Evolutionary conservation across 2,113 vertebrate genomes (phyloP).

Genomic region (Sylvilagus bachmani): DNA sequence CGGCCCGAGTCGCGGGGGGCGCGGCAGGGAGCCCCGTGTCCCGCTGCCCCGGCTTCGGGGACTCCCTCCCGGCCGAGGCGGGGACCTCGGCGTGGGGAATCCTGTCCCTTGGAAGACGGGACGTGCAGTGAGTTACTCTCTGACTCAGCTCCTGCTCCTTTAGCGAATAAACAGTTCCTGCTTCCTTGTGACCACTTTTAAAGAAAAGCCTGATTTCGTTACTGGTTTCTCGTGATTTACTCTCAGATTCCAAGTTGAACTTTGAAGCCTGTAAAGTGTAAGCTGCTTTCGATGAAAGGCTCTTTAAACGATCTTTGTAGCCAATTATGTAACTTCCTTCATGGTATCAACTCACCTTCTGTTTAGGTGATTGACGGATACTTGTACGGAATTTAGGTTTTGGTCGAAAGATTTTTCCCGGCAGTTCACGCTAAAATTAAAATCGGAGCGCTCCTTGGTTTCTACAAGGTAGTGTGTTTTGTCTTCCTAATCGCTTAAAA

Average conservation of each 20-base stretch:
- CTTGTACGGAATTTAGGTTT: constrained; percentile 65
- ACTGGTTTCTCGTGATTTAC: not conserved
- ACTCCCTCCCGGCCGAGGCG: not conserved
- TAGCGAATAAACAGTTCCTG: constrained; percentile 32
- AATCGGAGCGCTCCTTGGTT: constrained; percentile 10
- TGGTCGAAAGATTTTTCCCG: constrained; percentile 24
- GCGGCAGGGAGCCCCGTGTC: not conserved
- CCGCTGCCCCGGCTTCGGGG: not conserved
- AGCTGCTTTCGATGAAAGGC: constrained; percentile 15
- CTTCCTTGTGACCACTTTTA: constrained; percentile 64
- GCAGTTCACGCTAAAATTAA: constrained; percentile 48
- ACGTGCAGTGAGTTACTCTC: constrained; percentile 64
- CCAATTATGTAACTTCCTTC: constrained; percentile 74
- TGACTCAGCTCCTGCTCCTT: constrained; percentile 72
- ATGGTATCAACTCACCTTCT: constrained; percentile 58
- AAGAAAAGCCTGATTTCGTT: not conserved
- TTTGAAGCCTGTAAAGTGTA: constrained; percentile 37
- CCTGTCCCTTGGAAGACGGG: constrained; percentile 48
- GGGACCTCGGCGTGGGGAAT: not conserved
- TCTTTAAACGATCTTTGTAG: not conserved
- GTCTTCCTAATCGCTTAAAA: not conserved
- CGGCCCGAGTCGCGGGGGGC: not conserved
- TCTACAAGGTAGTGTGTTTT: constrained; percentile 28
- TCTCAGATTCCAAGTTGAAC: constrained; percentile 6
- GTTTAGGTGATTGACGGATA: constrained; percentile 18